Conservation (phyloP, 2,113 vertebrate species). For the Larimichthys polyactis region DNA sequence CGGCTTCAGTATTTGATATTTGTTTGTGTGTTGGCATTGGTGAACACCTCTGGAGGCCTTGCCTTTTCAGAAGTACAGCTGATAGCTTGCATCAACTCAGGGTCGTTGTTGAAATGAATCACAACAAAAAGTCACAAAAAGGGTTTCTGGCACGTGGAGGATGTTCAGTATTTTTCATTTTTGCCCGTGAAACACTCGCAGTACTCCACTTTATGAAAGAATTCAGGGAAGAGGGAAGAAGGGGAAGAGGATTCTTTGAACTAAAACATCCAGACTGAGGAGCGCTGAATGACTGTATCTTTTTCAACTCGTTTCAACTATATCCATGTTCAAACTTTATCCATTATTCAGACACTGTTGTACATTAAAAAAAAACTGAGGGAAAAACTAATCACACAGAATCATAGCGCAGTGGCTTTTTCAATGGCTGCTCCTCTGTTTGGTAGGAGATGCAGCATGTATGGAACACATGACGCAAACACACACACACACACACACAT, state of each 20-base stretch:
- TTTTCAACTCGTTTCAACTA: slow-evolving; percentile 7
- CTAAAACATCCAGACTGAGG: neutral
- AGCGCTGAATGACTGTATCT: neutral
- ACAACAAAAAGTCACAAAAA: neutral
- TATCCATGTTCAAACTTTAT: neutral
- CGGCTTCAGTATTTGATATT: no score
- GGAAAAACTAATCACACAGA: neutral
- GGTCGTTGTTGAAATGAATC: neutral
- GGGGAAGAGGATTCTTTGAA: neutral
- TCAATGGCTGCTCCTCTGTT: neutral
- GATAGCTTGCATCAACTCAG: neutral
- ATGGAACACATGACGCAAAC: neutral
- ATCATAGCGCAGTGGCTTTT: slow-evolving; percentile 4
- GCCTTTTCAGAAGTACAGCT: neutral
- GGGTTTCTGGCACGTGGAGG: neutral
- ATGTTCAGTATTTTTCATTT: neutral
- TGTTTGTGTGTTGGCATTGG: neutral
- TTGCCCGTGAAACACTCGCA: neutral
- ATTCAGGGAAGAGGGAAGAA: neutral
- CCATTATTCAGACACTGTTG: slow-evolving; percentile 21
- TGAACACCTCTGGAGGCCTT: neutral
- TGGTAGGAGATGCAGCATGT: neutral
- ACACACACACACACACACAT: neutral
- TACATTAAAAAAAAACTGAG: neutral
- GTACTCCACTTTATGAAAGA: neutral